Percentiles rank a stretch among this genome's conserved stretches.
Conservation (phyloP, 2,113 vertebrate genomes). For the Cyanocitta stelleri region DNA sequence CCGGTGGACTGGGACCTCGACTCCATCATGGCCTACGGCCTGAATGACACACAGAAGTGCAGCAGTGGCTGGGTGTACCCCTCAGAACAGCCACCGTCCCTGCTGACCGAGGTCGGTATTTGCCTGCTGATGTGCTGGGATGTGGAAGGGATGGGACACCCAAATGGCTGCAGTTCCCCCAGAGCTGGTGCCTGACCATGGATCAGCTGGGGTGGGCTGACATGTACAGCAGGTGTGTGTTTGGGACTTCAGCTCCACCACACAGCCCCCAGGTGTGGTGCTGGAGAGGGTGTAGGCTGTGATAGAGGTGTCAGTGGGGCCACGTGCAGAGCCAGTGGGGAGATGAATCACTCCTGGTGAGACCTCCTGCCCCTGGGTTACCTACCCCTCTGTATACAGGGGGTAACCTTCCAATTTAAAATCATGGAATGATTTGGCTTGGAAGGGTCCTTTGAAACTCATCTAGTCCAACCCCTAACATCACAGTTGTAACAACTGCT, state of each 20-base stretch:
- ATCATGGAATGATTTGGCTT: neutral
- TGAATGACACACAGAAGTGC: constrained; percentile 75
- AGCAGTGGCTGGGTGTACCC: constrained; percentile 72
- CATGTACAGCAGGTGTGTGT: neutral
- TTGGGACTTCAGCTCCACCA: neutral
- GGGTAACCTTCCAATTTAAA: neutral
- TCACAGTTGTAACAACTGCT: neutral
- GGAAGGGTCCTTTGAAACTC: neutral
- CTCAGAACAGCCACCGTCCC: constrained; percentile 55
- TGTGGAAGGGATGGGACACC: neutral
- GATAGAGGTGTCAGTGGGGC: neutral
- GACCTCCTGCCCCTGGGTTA: neutral
- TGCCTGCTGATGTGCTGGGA: fast-evolving
- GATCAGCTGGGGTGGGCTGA: neutral
- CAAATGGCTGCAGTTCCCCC: fast-evolving
- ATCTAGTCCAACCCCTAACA: neutral
- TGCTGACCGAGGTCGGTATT: constrained; percentile 79
- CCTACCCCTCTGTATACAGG: neutral
- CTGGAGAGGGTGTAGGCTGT: neutral
- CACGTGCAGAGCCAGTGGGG: neutral
- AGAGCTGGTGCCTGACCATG: fast-evolving
- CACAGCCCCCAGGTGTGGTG: no score
- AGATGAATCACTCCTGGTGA: neutral
- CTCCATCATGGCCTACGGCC: constrained; percentile 68
- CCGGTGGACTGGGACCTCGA: constrained; percentile 66